Percentiles rank a stretch among this genome's conserved stretches.
These are phyloP conservation scores for Lethenteron camtschaticum DNA, from an alignment of 2,113 vertebrate species.

Conservation along the genomic window DNA sequence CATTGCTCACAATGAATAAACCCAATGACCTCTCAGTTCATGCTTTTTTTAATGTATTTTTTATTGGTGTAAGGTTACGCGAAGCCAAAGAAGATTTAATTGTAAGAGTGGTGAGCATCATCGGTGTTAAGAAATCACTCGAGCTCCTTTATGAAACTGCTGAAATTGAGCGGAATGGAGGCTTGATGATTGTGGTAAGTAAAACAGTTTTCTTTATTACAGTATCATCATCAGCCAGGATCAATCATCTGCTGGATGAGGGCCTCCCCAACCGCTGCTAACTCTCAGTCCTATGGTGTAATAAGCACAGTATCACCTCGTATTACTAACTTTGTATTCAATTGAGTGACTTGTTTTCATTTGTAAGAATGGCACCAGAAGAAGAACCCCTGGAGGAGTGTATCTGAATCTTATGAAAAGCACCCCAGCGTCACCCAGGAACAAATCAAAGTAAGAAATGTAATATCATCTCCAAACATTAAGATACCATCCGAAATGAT, in stretches of 20 bases:
- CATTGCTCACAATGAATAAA: too few species aligned
- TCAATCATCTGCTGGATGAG: too few species aligned
- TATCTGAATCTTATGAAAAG: slow-evolving; percentile 81
- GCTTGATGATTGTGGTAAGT: slow-evolving; percentile 59
- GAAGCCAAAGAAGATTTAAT: slow-evolving; percentile 82
- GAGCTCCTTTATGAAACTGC: slow-evolving; percentile 66
- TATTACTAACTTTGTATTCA: background rate
- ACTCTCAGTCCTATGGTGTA: too few species aligned
- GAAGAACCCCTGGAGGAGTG: slow-evolving; percentile 81
- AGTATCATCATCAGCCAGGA: too few species aligned
- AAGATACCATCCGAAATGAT: too few species aligned
- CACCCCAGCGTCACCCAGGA: slow-evolving; percentile 48
- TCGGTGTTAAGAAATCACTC: slow-evolving; percentile 69
- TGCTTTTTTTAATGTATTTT: background rate
- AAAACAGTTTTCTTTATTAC: too few species aligned
- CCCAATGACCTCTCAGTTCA: too few species aligned
- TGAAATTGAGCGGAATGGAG: slow-evolving; percentile 64
- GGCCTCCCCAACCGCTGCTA: too few species aligned
- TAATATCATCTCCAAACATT: too few species aligned
- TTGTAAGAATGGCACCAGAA: slow-evolving; percentile 55
- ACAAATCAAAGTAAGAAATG: slow-evolving; percentile 44
- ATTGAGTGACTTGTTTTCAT: slow-evolving; percentile 8
- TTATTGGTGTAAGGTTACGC: slow-evolving; percentile 27
- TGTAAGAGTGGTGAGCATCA: slow-evolving; percentile 40
- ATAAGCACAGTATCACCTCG: too few species aligned